Evolutionary conservation across 2,888 invertebrate species (phyloP), one percentile per base, ranked within the genome.

Genomic region (Lepidocyrtinus sp.): DNA sequence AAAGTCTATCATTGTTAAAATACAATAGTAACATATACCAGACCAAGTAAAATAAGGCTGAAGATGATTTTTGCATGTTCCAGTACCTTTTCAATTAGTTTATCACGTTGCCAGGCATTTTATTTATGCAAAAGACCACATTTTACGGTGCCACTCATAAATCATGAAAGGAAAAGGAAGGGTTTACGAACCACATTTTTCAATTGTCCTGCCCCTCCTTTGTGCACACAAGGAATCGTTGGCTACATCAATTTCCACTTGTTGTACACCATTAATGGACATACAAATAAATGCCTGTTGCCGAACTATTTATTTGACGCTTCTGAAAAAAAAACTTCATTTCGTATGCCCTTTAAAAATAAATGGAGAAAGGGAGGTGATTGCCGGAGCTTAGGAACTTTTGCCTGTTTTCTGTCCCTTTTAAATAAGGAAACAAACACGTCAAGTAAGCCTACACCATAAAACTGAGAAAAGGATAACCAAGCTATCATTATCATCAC

Each of bases 221-320:
- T 19, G 55, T 64, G 15, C 46, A 21, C 12, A 46, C 69, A 68
- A 12, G 24, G 45, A 45, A 21, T 21, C 26, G 62, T 61, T 59
- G 22, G 61, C 71, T 61, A 62, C 72, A 78, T 78, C 78, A 72
- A 78, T 78, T 72, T 67, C 71, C 72, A 78, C 78, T 78, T 77
- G 77, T 77, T 77, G 50, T 27, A 17, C 64, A 25, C 26, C 78
- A 68, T 78, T 78, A 72, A 78, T 78, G 78, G 78, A 72, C 68
- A 78, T 78, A 62, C 59, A 67, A 77, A 71, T 70, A 72, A 68
- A 73, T 61, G 72, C 68, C 45, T 67, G 61, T 68, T 62, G 78
- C 78, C 78, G 68, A 78, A 72, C 27, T 77, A 77, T 73, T 78
- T 78, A 72, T 73, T 78, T 72, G 68, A 72, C 78, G 78, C 72